Percentiles rank a stretch among this genome's conserved stretches.
Evolutionary conservation across 2,888 invertebrate species (phyloP).

Genomic region (Tyria jacobaeae): DNA sequence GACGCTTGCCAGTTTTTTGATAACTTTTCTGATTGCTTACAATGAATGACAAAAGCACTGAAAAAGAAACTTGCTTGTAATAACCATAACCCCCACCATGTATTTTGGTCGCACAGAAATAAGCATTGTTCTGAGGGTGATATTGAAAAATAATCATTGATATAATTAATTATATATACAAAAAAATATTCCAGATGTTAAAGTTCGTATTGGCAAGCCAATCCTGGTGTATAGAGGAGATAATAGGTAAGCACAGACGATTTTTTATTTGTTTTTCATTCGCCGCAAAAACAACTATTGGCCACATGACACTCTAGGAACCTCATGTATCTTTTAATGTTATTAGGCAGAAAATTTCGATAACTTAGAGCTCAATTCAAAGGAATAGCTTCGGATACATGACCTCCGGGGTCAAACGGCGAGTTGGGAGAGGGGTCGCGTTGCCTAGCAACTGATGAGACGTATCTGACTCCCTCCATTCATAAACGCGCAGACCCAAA

Average conservation of each 20-base stretch:
- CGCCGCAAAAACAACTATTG: not conserved
- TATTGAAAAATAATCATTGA: no score
- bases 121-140: no score
- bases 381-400: conserved; percentile 54
- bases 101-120: no score
- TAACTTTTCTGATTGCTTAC: no score
- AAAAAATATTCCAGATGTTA: no score
- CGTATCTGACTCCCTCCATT: conserved; percentile 57
- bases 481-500: conserved; percentile 57
- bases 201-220: no score
- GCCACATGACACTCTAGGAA: not conserved
- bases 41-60: not conserved
- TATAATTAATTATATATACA: no score
- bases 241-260: no score
- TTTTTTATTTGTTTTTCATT: not conserved
- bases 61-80: no score
- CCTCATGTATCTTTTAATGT: not conserved
- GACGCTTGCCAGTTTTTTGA: no score
- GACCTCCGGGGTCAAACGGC: conserved; percentile 69
- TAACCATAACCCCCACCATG: no score
- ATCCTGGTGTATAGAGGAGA: no score
- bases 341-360: conserved; percentile 20
- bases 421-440: conserved; percentile 64
- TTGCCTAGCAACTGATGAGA: conserved; percentile 68
- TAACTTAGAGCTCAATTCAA: conserved; percentile 18